Conservation (phyloP, 2,888 invertebrate species). For the Carterocephalus palaemon region DNA sequence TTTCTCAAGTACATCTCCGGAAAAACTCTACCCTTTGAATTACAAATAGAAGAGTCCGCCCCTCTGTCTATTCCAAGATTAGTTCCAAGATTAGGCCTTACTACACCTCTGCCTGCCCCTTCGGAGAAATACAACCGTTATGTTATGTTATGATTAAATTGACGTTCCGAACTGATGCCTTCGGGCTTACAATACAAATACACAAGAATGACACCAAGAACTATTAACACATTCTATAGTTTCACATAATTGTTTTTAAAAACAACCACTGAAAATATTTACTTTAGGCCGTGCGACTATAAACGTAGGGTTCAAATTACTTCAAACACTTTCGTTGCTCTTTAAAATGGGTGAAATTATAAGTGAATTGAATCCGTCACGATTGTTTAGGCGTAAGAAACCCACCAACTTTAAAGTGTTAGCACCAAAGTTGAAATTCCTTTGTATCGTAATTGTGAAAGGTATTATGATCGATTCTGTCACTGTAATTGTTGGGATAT, state of each 20-base stretch:
- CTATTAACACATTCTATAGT: conserved; percentile 12
- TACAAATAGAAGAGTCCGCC: too few relatives aligned
- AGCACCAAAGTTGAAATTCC: conserved; percentile 5
- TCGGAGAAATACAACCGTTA: too few relatives aligned
- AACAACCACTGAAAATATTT: not conserved
- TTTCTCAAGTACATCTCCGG: too few relatives aligned
- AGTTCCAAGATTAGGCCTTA: too few relatives aligned
- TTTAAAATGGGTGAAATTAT: conserved; percentile 1
- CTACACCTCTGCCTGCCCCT: too few relatives aligned
- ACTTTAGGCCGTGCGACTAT: not conserved
- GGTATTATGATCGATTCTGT: conserved; percentile 22
- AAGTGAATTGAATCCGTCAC: conserved; percentile 12
- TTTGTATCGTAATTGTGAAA: not conserved
- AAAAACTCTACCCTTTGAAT: too few relatives aligned
- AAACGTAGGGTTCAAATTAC: not conserved
- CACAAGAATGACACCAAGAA: conserved; percentile 13
- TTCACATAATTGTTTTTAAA: conserved; percentile 10
- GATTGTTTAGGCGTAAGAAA: conserved; percentile 3
- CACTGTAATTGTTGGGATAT: conserved; percentile 28
- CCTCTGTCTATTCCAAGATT: too few relatives aligned
- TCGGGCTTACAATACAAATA: conserved; percentile 5
- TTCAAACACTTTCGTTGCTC: not conserved
- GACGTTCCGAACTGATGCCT: too few relatives aligned
- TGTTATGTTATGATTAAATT: too few relatives aligned
- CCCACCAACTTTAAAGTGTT: not conserved